Conservation (phyloP, 2,797 vertebrate species). For the Smutsia temminckii region DNA sequence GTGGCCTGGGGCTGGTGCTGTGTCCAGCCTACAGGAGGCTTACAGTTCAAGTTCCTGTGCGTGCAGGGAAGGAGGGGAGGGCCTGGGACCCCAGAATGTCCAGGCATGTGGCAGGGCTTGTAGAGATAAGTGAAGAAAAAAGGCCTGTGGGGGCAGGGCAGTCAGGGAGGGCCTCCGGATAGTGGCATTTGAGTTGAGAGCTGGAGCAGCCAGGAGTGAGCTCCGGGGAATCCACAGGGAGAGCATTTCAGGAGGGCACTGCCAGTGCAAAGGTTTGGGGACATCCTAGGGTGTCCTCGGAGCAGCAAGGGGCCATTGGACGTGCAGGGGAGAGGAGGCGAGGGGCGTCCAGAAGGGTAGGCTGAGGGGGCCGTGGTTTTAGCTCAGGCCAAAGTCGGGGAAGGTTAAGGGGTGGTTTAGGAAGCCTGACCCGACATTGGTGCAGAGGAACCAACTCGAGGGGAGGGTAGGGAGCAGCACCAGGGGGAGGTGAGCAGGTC, state of each 20-base stretch:
- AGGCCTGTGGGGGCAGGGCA: not conserved
- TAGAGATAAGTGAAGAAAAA: not conserved
- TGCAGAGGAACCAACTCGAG: not conserved
- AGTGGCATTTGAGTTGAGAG: not conserved
- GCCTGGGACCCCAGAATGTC: fast-evolving
- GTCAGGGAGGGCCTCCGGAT: not conserved
- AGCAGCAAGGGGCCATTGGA: not conserved
- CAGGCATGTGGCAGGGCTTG: not conserved
- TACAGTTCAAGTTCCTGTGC: fast-evolving
- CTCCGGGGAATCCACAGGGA: not conserved
- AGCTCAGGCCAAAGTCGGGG: not conserved
- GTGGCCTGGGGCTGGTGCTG: not conserved
- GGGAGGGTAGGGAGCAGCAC: fast-evolving
- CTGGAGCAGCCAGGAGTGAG: not conserved
- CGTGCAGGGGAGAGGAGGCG: fast-evolving
- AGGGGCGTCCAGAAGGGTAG: not conserved
- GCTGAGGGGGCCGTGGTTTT: not conserved
- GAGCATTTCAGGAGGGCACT: not conserved
- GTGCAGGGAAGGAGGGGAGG: not conserved
- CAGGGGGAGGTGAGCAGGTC: fast-evolving
- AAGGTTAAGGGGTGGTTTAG: not conserved
- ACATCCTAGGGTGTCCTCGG: fast-evolving
- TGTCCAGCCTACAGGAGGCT: not conserved
- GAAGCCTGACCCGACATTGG: not conserved
- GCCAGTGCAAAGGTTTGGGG: fast-evolving